Conservation (phyloP, 2,888 invertebrate genomes). For the Diogma glabrata region DNA sequence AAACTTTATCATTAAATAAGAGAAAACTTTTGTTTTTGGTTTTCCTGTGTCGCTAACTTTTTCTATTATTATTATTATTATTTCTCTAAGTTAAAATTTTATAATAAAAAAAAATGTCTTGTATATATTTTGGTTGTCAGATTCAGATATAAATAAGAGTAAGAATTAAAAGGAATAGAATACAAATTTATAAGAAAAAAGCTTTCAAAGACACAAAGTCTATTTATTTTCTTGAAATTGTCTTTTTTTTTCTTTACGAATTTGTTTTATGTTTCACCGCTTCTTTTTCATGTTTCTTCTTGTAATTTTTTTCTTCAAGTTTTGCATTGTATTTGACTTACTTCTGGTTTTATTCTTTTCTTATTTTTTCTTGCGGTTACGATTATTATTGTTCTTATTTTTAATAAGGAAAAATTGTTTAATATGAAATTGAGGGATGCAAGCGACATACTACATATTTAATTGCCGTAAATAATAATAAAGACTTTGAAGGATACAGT, state of each 20-base stretch:
- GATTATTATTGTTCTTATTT: too few relatives aligned
- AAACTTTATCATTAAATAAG: neutral
- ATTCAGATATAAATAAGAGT: slow-evolving; percentile 5
- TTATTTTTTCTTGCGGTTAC: too few relatives aligned
- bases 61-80: slow-evolving; percentile 4
- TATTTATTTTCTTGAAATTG: slow-evolving; percentile 4
- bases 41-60: slow-evolving; percentile 4
- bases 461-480: too few relatives aligned
- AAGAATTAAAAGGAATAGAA: too few relatives aligned
- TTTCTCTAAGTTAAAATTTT: neutral
- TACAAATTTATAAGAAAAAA: slow-evolving; percentile 4
- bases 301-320: slow-evolving; percentile 1
- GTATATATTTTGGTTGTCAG: slow-evolving; percentile 5
- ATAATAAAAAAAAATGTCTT: too few relatives aligned
- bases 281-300: neutral
- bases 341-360: too few relatives aligned
- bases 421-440: too few relatives aligned
- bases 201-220: slow-evolving; percentile 9
- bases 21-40: neutral
- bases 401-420: too few relatives aligned
- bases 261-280: slow-evolving; percentile 8
- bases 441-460: too few relatives aligned
- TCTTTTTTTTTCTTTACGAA: neutral
- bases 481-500: too few relatives aligned
- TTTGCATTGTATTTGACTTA: too few relatives aligned